Evolutionary conservation across 1,140 invertebrate genomes (phyloP).

Genomic region (Rhagoletis zephyria): DNA sequence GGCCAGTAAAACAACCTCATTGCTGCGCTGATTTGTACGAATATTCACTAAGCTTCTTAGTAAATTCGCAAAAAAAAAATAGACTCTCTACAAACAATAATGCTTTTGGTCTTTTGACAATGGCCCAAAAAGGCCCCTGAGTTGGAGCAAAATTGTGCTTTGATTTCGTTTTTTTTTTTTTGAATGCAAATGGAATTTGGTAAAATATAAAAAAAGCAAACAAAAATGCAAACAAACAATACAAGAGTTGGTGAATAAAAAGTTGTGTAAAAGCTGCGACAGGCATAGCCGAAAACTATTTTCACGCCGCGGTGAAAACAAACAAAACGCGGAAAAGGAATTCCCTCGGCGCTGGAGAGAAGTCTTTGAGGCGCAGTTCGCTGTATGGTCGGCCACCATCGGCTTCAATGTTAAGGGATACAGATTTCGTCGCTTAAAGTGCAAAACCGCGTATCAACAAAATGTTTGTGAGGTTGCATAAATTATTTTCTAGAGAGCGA

Average conservation of each 20-base stretch:
- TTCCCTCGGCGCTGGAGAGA: not conserved
- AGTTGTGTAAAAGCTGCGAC: not conserved
- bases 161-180: not conserved
- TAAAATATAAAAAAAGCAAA: slow-evolving; percentile 31
- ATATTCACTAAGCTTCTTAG: slow-evolving; percentile 23
- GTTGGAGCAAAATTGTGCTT: not conserved
- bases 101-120: too few species aligned
- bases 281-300: slow-evolving; percentile 41
- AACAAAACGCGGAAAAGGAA: slow-evolving; percentile 26
- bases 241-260: not conserved
- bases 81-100: too few species aligned
- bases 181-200: slow-evolving; percentile 22
- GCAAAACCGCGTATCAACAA: too few species aligned
- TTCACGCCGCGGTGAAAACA: slow-evolving; percentile 1
- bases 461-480: too few species aligned
- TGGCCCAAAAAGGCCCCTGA: too few species aligned
- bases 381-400: not conserved
- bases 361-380: not conserved
- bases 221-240: not conserved
- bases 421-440: too few species aligned
- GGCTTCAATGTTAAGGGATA: too few species aligned
- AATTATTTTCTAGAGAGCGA: too few species aligned
- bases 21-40: not conserved
- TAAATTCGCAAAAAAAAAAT: not conserved
- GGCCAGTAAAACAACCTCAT: slow-evolving; percentile 27